Evolutionary conservation across 2,888 invertebrate species (phyloP).

Genomic region (Drosophila nigritarsus): DNA sequence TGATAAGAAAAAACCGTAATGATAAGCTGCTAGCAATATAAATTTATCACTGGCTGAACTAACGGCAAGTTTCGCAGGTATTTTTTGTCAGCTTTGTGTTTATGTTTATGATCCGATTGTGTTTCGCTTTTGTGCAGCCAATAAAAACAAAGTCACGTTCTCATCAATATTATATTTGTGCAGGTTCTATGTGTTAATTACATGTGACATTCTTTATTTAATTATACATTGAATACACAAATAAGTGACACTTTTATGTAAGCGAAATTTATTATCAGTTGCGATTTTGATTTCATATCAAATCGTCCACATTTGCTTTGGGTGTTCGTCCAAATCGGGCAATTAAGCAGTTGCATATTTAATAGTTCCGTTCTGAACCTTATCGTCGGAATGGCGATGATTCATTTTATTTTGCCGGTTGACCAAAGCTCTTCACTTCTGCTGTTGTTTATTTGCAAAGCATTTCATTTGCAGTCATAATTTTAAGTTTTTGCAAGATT

Average conservation of each 20-base stretch:
- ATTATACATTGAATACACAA: constrained; percentile 55
- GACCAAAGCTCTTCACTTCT: constrained; percentile 9
- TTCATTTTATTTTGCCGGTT: constrained; percentile 29
- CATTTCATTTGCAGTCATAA: constrained; percentile 32
- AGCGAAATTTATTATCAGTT: constrained; percentile 48
- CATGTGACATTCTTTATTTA: constrained; percentile 66
- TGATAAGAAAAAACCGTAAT: neutral
- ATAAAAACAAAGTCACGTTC: constrained; percentile 76
- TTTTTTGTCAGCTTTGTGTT: constrained; percentile 23
- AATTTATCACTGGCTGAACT: neutral
- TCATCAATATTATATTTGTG: constrained; percentile 55
- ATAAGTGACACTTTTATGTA: constrained; percentile 65
- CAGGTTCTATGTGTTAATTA: constrained; percentile 57
- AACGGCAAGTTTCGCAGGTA: neutral
- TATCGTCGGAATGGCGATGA: constrained; percentile 22
- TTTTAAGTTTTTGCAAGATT: constrained; percentile 31
- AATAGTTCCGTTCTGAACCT: constrained; percentile 1
- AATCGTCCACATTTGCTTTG: constrained; percentile 43
- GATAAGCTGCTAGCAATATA: neutral
- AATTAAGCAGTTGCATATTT: constrained; percentile 6
- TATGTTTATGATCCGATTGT: constrained; percentile 27
- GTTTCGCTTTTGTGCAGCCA: constrained; percentile 48
- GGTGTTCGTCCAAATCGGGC: neutral
- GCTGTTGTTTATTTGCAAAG: constrained; percentile 7
- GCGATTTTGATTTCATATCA: constrained; percentile 17